Evolutionary conservation across 2,888 invertebrate species (phyloP), one percentile per base, ranked within the genome.

Genomic region (Caenorhabditis sp.): DNA sequence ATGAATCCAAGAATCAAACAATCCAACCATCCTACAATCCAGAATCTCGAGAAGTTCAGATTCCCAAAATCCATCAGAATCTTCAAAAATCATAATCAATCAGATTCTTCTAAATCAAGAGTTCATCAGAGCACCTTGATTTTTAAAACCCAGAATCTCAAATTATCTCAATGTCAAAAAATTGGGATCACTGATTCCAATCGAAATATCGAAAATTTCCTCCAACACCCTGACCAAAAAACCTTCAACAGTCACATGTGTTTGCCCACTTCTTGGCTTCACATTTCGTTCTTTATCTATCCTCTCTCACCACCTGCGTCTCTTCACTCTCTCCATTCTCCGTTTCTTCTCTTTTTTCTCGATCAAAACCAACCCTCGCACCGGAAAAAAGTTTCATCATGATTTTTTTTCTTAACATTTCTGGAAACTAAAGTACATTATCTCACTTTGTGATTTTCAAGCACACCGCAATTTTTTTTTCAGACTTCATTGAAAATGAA

Each of bases 251-350:
- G 35, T 66, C 51, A 35, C 35, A 28, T 66, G 49, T 64, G 47
- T 66, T 66, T 51, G 49, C 51, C 51, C 24, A 47, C 28, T 8
- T 64, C 47, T 35, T 19, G 7, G 12, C 22, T 22, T 24, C 3
- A 4, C 44, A 22, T 63, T 19, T 22, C n/a, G n/a, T n/a, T n/a
- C 63, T 51, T 31, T 49, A 35, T 51, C 35, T 51, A 14, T 51
- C 19, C 10, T 31, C 22, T 59, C 10, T 38, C 3, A 31, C 38
- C 7, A 8, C 19, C 66, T 66, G 66, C 41, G 54, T 69, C 56
- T 56, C 56, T 56, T 6, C 0, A 47, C 1, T 6, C 19, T 47
- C 8, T 47, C 47, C n/a, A n/a, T n/a, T 47, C n/a, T 6, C 19
- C 10, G n/a, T 47, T 44, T 44, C 16, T 10, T 35, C 22, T 24